These are phyloP conservation scores for Pungitius pungitius DNA, from an alignment of 2,113 vertebrate species.

Conservation along the genomic window DNA sequence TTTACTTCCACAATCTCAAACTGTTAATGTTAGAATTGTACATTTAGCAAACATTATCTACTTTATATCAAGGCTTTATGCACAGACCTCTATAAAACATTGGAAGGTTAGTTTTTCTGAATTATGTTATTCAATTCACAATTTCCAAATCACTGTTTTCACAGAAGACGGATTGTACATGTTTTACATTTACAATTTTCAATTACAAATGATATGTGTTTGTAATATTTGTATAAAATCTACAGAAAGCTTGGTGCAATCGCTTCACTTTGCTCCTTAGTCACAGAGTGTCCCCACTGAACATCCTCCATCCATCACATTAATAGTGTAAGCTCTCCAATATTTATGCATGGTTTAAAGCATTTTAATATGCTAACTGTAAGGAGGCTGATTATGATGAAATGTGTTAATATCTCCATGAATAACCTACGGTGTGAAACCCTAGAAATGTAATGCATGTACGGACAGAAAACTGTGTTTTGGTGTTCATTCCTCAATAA, in stretches of 20 bases:
- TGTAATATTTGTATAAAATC: not conserved
- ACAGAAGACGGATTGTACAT: not conserved
- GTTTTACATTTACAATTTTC: not conserved
- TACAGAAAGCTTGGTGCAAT: not conserved
- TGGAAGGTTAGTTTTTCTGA: not conserved
- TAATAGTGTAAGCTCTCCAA: slow-evolving; percentile 53
- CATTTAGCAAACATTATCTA: not conserved
- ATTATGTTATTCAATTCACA: not conserved
- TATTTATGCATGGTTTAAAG: slow-evolving; percentile 68
- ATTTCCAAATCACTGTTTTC: not conserved
- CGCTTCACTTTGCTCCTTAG: not conserved
- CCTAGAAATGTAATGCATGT: slow-evolving; percentile 37
- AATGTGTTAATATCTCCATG: slow-evolving; percentile 55
- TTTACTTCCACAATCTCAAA: not conserved
- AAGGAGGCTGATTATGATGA: slow-evolving; percentile 60
- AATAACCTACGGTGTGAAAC: slow-evolving; percentile 29
- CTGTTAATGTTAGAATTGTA: not conserved
- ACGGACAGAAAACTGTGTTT: slow-evolving; percentile 22
- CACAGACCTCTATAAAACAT: not conserved
- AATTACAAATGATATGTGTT: not conserved
- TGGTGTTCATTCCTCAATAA: slow-evolving; percentile 44
- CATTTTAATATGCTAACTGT: slow-evolving; percentile 63
- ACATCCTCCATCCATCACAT: slow-evolving; percentile 53
- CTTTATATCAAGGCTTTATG: not conserved
- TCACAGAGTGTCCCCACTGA: slow-evolving; percentile 33